Base-by-base conservation (phyloP, 2,888 invertebrate genomes). In the Hirtodrosophila cameraria region DNA sequence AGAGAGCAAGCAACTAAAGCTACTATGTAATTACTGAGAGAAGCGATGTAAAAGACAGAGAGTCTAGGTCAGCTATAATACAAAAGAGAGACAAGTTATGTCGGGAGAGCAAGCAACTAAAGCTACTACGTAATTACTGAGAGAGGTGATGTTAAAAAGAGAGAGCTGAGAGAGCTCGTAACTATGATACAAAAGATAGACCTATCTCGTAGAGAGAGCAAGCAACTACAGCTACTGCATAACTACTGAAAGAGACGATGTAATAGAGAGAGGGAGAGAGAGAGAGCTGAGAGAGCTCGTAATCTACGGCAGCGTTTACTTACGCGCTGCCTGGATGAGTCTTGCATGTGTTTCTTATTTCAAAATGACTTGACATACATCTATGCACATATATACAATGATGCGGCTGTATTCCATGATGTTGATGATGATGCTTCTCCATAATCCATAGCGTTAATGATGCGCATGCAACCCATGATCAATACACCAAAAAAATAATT, bases 351-450 rank as follows among this genome's bases (percentile, higher is more conserved):
- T 15, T 46, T 43, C 46, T 23, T 38, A 31, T 9, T 35, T 74
- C 49, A 23, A 48, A 28, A 62, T 71, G 75, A 68, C 28, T 60
- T 60, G 45, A 31, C 57, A 23, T 42, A 52, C 11, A 20, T 23
- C n/a, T 25, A 62, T 55, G 23, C 38, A 31, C 27, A 60, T 78
- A 85, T 86, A 57, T 68, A 78, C 75, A 85, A 55, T 61, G 60
- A 62, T 62, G 73, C 48, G 43, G 43, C 46, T 36, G 49, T 13
- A 7, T 25, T 82, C 70, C 84, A 49, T 63, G 60, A 66, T 25
- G 28, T 50, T 54, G 67, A 50, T 55, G 49, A 54, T 66, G 60
- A 45, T 39, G 35, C 48, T 23, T 43, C 39, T 67, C 74, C 68
- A 6, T 30, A 18, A 43, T 73, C 69, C 69, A 42, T 57, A 39